A percentile compares a stretch with the other conserved stretches of the same genome.
Evolutionary conservation across 2,113 vertebrate genomes (phyloP).

Genomic region (Mugil cephalus): DNA sequence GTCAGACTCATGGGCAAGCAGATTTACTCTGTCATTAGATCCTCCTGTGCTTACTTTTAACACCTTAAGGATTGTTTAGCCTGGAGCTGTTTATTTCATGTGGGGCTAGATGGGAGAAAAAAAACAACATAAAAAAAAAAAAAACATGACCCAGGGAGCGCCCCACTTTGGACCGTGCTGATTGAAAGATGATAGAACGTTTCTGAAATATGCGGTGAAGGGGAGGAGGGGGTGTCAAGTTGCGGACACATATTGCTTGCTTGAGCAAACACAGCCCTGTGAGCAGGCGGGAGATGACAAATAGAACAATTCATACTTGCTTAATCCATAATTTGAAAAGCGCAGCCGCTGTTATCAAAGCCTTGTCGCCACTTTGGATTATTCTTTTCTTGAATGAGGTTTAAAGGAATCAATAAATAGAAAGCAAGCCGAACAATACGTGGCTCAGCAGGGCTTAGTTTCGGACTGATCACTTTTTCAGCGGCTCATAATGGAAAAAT

Average conservation of each 20-base stretch:
- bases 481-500: slow-evolving; percentile 45
- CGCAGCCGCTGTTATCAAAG: slow-evolving; percentile 28
- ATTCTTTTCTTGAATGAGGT: slow-evolving; percentile 36
- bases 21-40: slow-evolving; percentile 39
- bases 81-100: slow-evolving; percentile 40
- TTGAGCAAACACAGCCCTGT: slow-evolving; percentile 13
- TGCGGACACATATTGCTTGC: slow-evolving; percentile 22
- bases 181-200: slow-evolving; percentile 47
- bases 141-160: not conserved
- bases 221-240: not conserved
- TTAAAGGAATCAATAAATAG: slow-evolving; percentile 45
- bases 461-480: slow-evolving; percentile 51
- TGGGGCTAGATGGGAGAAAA: not conserved
- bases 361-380: slow-evolving; percentile 16
- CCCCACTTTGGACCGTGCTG: slow-evolving; percentile 14
- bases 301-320: slow-evolving; percentile 7
- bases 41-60: slow-evolving; percentile 33
- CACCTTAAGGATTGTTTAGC: slow-evolving; percentile 27
- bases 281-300: slow-evolving; percentile 19
- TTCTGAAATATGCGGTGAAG: slow-evolving; percentile 35
- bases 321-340: slow-evolving; percentile 43
- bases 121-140: not conserved
- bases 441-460: slow-evolving; percentile 35
- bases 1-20: slow-evolving; percentile 21
- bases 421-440: slow-evolving; percentile 16